Percentiles rank a stretch among this genome's conserved stretches.
Evolutionary conservation across 2,888 invertebrate species (phyloP).

Genomic region (Saturnia pavonia): DNA sequence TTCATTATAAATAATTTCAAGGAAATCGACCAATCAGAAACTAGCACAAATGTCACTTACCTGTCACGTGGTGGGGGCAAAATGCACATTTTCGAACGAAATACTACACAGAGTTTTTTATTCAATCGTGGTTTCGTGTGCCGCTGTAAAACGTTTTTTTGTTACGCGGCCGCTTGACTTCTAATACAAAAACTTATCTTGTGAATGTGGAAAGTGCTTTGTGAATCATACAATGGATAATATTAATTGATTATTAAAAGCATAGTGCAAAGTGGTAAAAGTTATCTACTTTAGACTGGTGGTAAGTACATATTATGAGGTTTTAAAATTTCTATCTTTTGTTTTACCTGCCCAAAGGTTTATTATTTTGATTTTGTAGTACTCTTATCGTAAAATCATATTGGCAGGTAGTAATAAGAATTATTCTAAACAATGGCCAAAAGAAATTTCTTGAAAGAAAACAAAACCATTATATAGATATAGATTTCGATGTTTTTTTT

Average conservation of each 20-base stretch:
- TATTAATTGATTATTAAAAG: conserved; percentile 46
- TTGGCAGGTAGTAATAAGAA: conserved; percentile 1
- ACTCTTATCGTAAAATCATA: conserved; percentile 47
- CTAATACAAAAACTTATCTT: conserved; percentile 38
- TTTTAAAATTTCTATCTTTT: conserved; percentile 37
- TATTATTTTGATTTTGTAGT: conserved; percentile 55
- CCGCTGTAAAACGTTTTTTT: conserved; percentile 47
- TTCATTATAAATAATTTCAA: background rate
- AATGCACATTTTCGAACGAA: conserved; percentile 43
- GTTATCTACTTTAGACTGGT: conserved; percentile 40
- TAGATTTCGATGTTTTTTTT: background rate
- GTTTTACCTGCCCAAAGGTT: conserved; percentile 41
- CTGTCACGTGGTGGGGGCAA: conserved; percentile 52
- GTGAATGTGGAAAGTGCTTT: conserved; percentile 65
- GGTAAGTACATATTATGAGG: conserved; percentile 54
- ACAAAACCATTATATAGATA: background rate
- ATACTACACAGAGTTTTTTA: conserved; percentile 31
- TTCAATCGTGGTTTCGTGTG: conserved; percentile 30
- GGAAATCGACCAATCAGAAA: conserved; percentile 35
- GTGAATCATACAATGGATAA: conserved; percentile 68
- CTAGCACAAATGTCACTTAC: conserved; percentile 24
- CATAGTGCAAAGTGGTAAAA: conserved; percentile 49
- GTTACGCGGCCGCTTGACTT: conserved; percentile 48
- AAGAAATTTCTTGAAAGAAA: conserved; percentile 29
- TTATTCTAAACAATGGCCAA: conserved; percentile 19